These are phyloP conservation scores for Dromaius novaehollandiae DNA, from an alignment of 2,113 vertebrate species.

Conservation along the genomic window DNA sequence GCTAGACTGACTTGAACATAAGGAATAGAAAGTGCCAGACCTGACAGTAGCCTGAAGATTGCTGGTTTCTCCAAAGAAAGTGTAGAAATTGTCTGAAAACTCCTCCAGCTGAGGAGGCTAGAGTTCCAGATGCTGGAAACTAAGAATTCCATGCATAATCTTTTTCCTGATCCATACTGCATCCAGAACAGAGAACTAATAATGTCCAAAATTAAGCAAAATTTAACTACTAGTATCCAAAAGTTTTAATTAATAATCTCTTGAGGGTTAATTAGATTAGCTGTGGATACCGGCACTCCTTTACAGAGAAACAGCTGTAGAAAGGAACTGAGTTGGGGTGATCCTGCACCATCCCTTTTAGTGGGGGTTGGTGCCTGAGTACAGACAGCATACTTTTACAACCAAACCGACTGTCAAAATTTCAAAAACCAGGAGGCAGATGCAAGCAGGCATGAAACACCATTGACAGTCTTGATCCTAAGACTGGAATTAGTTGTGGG, in stretches of 20 bases:
- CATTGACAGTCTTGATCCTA: background rate
- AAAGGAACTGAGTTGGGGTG: background rate
- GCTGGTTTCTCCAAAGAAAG: background rate
- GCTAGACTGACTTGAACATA: background rate
- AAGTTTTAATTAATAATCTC: background rate
- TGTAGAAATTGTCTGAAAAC: slow-evolving; percentile 7
- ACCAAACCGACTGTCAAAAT: background rate
- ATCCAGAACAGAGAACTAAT: background rate
- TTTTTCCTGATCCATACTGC: background rate
- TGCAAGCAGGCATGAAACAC: background rate
- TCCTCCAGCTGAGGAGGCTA: background rate
- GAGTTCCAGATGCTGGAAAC: background rate
- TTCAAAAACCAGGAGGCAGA: background rate
- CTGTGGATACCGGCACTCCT: background rate
- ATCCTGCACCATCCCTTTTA: background rate
- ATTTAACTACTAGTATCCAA: background rate
- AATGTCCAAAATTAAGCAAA: background rate
- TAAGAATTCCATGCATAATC: background rate
- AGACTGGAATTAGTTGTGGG: background rate
- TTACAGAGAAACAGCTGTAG: background rate
- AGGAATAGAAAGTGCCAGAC: background rate
- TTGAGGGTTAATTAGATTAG: background rate
- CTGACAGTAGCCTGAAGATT: slow-evolving; percentile 27
- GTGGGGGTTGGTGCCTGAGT: background rate
- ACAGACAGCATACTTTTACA: background rate